phyloP scores from a whole-genome alignment of 2,888 invertebrate genomes.

The Parapristionchus giblindavisi region DNA sequence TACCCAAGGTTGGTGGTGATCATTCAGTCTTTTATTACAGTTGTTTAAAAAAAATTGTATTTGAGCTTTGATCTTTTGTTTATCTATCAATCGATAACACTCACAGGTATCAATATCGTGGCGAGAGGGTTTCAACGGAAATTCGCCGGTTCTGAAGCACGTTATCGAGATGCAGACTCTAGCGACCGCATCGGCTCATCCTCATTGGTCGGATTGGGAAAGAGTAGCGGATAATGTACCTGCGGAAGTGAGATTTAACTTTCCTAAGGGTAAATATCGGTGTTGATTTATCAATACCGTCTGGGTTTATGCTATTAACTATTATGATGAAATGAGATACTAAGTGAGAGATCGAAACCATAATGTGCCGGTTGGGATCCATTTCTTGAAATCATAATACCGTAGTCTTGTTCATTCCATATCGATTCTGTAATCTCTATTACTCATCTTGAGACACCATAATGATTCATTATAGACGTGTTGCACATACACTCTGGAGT shows the following conservation, averaged over 20 bases:
- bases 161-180: slow-evolving; percentile 89
- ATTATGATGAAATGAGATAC: no score
- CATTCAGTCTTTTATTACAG: not conserved
- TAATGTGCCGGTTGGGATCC: no score
- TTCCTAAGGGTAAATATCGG: no score
- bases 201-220: slow-evolving; percentile 65
- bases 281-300: no score
- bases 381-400: no score
- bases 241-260: no score
- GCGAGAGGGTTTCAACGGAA: slow-evolving; percentile 96
- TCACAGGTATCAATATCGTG: slow-evolving; percentile 84
- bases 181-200: slow-evolving; percentile 72
- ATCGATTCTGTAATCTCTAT: no score
- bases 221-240: slow-evolving; percentile 81
- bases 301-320: no score
- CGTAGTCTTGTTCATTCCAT: no score
- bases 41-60: not conserved
- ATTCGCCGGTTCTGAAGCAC: slow-evolving; percentile 90
- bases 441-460: no score
- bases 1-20: slow-evolving; percentile 30
- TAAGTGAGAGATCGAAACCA: no score
- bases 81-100: not conserved
- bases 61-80: not conserved
- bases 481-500: slow-evolving; percentile 72
- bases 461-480: slow-evolving; percentile 41